Base-by-base conservation (phyloP, 1,140 invertebrate genomes). In the Platorchestia sp. region DNA sequence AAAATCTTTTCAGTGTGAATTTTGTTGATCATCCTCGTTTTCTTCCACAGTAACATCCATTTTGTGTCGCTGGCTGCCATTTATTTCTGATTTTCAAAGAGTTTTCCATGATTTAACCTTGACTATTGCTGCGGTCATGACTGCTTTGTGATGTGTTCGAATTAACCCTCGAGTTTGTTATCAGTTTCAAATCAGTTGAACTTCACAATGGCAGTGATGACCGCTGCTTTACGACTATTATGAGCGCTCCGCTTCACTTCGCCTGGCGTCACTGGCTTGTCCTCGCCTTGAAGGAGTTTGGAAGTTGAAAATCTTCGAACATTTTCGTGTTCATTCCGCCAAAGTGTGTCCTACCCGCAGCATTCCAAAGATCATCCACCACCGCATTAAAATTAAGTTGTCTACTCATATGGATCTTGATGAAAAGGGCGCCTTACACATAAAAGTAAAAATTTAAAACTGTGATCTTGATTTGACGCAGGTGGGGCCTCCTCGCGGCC, bases 401-500 rank as follows among this genome's bases (percentile, higher is more conserved):
- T 44, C 87, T 14, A 43, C 87, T 90, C 10, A 90, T 19, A 90
- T 90, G 87, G 44, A 90, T 10, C 59, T 75, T 75, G 59, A 75
- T 75, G 59, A 75, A 75, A 75, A 75, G 59, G 59, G 59, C 7
- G 59, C 7, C 14, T 22, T 75, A 22, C 10, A 75, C 59, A 75
- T 36, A 36, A 22, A 75, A 22, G 59, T 75, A 75, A 27, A 75
- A 75, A 75, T 75, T 75, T 75, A 36, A 75, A 75, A 75, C 59
- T 22, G 27, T 75, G 59, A 75, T 75, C 14, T 75, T 75, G 59
- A 75, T 75, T 75, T 75, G 47, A 95, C 43, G 40, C 95, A 96
- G 96, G 93, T 96, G 96, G 96, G 96, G 95, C 87, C 96, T 96
- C 59, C 45, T 96, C 75, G 95, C 47, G 86, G 87, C 75, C 93